These are phyloP conservation scores for Netelia melanura DNA, from an alignment of 2,888 invertebrate species.

Conservation along the genomic window DNA sequence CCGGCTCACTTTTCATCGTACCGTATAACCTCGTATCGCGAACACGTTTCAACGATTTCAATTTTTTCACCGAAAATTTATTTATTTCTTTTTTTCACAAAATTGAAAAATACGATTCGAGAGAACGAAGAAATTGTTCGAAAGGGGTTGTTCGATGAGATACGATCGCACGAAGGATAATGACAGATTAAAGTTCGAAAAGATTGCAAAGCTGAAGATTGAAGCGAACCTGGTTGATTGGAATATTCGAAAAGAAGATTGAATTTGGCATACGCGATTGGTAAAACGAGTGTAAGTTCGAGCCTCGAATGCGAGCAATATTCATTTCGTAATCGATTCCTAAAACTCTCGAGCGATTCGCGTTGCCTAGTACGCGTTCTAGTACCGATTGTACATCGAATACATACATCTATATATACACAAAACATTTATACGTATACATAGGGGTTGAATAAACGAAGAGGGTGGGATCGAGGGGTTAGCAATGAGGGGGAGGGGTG, in stretches of 20 bases:
- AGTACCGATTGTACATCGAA: neutral
- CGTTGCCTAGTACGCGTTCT: neutral
- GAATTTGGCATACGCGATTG: neutral
- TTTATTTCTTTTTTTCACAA: no score
- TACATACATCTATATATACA: neutral
- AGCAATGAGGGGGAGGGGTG: slow-evolving; percentile 4
- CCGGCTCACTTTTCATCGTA: no score
- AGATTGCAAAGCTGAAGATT: no score
- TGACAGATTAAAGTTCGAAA: no score
- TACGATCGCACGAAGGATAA: no score
- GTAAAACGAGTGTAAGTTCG: neutral
- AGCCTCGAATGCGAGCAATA: neutral
- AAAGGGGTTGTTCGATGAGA: no score
- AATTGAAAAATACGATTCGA: no score
- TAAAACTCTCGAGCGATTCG: slow-evolving; percentile 24
- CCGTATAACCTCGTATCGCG: no score
- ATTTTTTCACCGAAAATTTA: neutral
- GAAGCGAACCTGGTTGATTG: no score
- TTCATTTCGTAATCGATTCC: slow-evolving; percentile 20
- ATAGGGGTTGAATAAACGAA: neutral
- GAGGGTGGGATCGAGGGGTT: no score
- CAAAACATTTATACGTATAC: neutral
- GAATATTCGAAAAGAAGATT: neutral
- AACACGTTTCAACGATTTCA: neutral
- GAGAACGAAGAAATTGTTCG: no score